Evolutionary conservation across 2,113 vertebrate species (phyloP), one percentile per base, ranked within the genome.

Genomic region (Smithornis capensis): DNA sequence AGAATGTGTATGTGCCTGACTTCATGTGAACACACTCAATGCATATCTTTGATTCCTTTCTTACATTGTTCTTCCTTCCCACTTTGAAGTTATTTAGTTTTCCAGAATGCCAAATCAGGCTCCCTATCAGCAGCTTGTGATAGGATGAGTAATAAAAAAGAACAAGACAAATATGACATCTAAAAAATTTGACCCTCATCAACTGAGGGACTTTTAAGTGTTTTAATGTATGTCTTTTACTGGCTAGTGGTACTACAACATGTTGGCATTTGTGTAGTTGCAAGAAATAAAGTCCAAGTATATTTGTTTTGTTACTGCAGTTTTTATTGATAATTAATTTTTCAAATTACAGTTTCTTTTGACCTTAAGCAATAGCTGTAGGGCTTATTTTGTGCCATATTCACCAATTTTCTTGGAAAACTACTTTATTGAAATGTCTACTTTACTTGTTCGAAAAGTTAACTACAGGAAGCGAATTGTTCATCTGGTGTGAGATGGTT

Each of bases 301-400:
- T 16, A 38, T 77, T 63, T 50, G 10, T 4, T 73, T 80, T 23
- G 1, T 0, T 69, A 83, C 86, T 74, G 10, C 18, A 60, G n/a
- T 33, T 90, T 97, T 95, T 95, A 96, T 95, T 96, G n/a, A 57
- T 44, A 44, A 18, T 35, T 85, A 5, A 17, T 50, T 73, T 85
- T 77, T 38, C 22, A 75, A 92, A 89, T 56, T 64, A 49, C 55
- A 86, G 19, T 74, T 52, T 74, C 9, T 81, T 83, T 69, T 71
- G 22, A 64, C 7, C 45, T 87, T 73, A 83, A 80, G 49, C 35
- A 74, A 38, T 33, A 78, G 10, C 24, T 40, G 9, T 40, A 56
- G 52, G 25, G 5, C 4, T 55, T 60, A 60, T 40, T 92, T 92
- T 81, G 37, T 64, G 25, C 23, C 23, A 44, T 15, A 64, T 56